Evolutionary conservation across 2,797 vertebrate genomes (phyloP), one percentile per base, ranked within the genome.

Genomic region (Argyrosomus regius): DNA sequence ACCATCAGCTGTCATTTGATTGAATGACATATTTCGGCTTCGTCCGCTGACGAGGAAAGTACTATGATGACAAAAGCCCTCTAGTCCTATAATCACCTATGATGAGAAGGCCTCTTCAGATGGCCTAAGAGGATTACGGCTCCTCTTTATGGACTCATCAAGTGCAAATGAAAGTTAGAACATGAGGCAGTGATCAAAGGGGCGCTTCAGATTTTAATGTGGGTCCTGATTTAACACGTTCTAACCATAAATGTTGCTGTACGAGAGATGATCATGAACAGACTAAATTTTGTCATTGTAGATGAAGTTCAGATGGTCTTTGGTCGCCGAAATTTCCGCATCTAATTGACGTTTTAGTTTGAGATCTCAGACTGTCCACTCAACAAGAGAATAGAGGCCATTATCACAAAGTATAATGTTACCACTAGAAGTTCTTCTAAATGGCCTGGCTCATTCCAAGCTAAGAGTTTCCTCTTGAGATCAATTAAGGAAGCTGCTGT

Each of bases 11-110:
- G n/a, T 56, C 20, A 8, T 73, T 72, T 71, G 52, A 76, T 31
- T 77, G 60, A 68, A 78, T 60, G 48, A 22, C 49, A 11, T 58
- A 41, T 64, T 73, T 46, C 64, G 20, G 75, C 39, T 48, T 26
- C 3, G 18, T 48, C 61, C 43, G 9, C 71, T 80, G 70, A 85
- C 76, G 69, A 59, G 53, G 6, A 71, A 81, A 86, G 66, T 28
- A 62, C 28, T 18, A 62, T 76, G 62, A 78, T 85, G 52, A 79
- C 26, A 67, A 77, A 78, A 72, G 67, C 54, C n/a, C 78, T 79
- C 20, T 46, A 64, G 28, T 18, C 3, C n/a, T 6, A 54, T 66
- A 64, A 82, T 82, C 68, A 79, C 65, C 56, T 66, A 9, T 62
- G 48, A 77, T 78, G 69, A 88, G 50, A 60, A 49, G 20, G 13